A percentile compares a stretch with the other conserved stretches of the same genome.
These are phyloP conservation scores for Rhagoletis zephyria DNA, from an alignment of 1,140 invertebrate species.

Conservation along the genomic window DNA sequence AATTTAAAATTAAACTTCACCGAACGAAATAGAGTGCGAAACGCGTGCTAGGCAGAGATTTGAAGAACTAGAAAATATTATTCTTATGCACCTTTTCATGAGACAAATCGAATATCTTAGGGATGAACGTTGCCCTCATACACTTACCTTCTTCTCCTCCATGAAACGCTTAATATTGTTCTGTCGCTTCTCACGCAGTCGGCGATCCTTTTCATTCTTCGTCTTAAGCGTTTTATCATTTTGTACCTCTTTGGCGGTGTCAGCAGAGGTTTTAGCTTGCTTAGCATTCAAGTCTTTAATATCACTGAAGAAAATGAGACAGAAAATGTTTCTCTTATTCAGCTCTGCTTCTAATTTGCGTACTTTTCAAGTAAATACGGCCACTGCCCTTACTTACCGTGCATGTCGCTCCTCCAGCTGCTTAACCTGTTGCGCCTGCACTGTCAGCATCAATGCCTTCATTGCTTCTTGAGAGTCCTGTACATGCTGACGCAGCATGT, in stretches of 20 bases:
- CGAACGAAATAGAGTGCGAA: no score
- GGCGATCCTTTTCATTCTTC: conserved; percentile 95
- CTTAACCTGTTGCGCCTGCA: conserved; percentile 91
- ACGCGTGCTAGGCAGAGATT: no score
- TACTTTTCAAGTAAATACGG: no score
- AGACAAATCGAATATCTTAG: neutral
- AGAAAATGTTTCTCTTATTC: neutral
- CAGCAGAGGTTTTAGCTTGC: conserved; percentile 96
- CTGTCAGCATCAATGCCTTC: conserved; percentile 87
- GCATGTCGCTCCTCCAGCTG: conserved; percentile 92
- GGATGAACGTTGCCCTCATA: no score
- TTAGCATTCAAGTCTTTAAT: conserved; percentile 95
- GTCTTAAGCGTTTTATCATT: conserved; percentile 97
- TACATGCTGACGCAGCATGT: conserved; percentile 85
- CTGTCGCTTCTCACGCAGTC: conserved; percentile 95
- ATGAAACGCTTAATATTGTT: conserved; percentile 99
- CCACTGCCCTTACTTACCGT: conserved; percentile 75
- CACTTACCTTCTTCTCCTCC: conserved; percentile 90
- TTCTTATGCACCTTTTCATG: no score
- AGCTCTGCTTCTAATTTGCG: neutral
- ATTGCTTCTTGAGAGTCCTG: conserved; percentile 89
- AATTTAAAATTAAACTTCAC: neutral
- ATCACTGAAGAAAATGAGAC: conserved; percentile 78
- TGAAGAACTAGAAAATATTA: no score
- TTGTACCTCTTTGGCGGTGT: conserved; percentile 94